These are phyloP conservation scores for Protosalanx chinensis DNA, from an alignment of 2,797 vertebrate species.

Conservation along the genomic window DNA sequence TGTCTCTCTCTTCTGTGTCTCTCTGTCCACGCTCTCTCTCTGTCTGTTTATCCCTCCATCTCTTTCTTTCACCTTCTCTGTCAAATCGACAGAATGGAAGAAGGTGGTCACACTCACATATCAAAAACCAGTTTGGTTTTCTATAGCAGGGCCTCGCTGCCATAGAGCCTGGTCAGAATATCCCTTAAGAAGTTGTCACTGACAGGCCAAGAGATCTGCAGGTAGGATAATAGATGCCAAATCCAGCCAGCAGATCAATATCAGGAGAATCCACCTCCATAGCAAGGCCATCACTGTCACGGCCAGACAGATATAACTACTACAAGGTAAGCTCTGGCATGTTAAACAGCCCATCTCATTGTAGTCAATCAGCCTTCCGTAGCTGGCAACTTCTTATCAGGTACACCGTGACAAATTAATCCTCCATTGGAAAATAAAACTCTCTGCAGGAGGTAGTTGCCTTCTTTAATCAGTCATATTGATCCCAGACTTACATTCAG, in stretches of 20 bases:
- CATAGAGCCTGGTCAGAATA: not conserved
- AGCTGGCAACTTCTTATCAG: not conserved
- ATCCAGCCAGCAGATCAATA: not conserved
- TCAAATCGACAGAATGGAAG: too few species aligned
- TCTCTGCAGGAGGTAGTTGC: too few species aligned
- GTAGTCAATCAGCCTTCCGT: not conserved
- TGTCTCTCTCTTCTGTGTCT: not conserved
- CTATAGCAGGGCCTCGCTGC: too few species aligned
- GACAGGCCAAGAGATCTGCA: not conserved
- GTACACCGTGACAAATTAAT: too few species aligned
- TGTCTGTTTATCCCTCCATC: conserved; percentile 2
- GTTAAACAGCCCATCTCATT: not conserved
- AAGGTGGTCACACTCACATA: too few species aligned
- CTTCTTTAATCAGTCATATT: too few species aligned
- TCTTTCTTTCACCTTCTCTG: too few species aligned
- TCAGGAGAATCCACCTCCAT: not conserved
- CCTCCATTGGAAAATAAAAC: too few species aligned
- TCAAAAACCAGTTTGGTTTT: too few species aligned
- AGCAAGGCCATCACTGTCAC: not conserved
- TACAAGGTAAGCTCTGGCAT: conserved; percentile 1
- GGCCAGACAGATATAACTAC: not conserved
- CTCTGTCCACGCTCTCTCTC: not conserved
- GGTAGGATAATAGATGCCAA: not conserved
- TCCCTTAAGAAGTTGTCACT: not conserved
- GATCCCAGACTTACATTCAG: too few species aligned